Evolutionary conservation across 1,140 invertebrate species (phyloP).

Genomic region (Grapholita molesta): DNA sequence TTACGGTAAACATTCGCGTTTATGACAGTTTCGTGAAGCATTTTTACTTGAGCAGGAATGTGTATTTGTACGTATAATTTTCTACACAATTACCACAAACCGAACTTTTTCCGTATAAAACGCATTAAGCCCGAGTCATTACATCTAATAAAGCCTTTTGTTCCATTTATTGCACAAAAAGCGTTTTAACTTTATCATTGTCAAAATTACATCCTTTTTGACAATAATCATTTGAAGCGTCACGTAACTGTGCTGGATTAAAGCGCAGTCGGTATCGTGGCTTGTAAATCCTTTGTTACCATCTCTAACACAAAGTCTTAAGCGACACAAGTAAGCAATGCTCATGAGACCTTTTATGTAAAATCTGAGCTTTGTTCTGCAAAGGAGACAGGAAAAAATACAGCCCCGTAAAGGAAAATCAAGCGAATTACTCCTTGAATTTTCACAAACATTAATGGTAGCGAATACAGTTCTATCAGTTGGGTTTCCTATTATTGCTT

Average conservation of each 20-base stretch:
- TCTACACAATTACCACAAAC: not conserved
- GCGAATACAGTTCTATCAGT: conserved; percentile 25
- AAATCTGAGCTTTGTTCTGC: conserved; percentile 32
- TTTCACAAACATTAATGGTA: conserved; percentile 40
- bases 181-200: not conserved
- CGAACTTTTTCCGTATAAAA: no score
- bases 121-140: not conserved
- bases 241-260: conserved; percentile 50
- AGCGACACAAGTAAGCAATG: not conserved
- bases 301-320: not conserved
- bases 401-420: conserved; percentile 42
- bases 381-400: conserved; percentile 38
- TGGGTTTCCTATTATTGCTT: not conserved
- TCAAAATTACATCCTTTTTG: conserved; percentile 20
- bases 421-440: conserved; percentile 39
- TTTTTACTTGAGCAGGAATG: no score
- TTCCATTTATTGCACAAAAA: not conserved
- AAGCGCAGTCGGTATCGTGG: conserved; percentile 37
- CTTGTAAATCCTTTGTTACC: conserved; percentile 30
- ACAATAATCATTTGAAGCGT: conserved; percentile 53
- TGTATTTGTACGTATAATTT: no score
- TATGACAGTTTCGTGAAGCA: no score
- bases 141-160: not conserved
- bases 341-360: not conserved
- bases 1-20: no score